Evolutionary conservation across 2,113 vertebrate species (phyloP).

Genomic region (Madoqua kirkii): DNA sequence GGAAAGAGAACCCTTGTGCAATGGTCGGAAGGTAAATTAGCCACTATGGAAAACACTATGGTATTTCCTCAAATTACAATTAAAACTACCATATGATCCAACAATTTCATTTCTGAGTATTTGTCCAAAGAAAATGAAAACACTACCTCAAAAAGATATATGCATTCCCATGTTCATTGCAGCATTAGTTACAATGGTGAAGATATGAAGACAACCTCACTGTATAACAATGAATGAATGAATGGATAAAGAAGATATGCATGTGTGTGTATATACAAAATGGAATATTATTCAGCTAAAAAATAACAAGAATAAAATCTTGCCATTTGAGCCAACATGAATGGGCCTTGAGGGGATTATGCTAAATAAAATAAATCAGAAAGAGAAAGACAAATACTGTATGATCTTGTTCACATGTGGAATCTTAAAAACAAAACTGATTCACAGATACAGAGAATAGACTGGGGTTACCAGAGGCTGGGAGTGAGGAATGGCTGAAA

Average conservation of each 20-base stretch:
- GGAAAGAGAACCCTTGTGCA: background rate
- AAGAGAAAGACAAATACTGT: background rate
- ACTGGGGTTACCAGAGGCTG: background rate
- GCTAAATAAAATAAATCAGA: background rate
- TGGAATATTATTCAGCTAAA: background rate
- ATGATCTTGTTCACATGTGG: background rate
- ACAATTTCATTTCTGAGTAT: background rate
- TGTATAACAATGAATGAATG: background rate
- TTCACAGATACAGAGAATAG: background rate
- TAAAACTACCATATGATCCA: background rate
- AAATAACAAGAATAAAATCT: background rate
- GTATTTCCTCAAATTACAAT: background rate
- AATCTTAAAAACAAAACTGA: background rate
- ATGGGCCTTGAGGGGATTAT: background rate
- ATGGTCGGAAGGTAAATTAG: background rate
- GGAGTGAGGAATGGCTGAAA: background rate
- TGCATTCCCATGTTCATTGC: background rate
- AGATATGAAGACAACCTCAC: background rate
- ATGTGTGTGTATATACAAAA: background rate
- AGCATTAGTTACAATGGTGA: background rate
- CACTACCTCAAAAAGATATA: background rate
- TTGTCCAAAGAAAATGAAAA: background rate
- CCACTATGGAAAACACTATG: background rate
- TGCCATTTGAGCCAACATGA: background rate
- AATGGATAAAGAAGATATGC: background rate